These are phyloP conservation scores for Natator depressus DNA, from an alignment of 2,113 vertebrate genomes.

Conservation along the genomic window DNA sequence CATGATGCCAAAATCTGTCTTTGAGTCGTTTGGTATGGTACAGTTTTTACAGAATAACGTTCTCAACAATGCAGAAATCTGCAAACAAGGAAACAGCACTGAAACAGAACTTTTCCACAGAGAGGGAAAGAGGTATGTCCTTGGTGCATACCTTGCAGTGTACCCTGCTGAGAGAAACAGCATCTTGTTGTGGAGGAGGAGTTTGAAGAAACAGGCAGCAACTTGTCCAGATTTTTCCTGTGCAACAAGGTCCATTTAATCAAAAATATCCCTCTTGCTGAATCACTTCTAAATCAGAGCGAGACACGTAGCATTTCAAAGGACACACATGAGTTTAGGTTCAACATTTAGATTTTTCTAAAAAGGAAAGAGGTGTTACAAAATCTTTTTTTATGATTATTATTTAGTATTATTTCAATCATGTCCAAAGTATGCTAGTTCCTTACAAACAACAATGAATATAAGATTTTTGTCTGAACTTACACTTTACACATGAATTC, in stretches of 20 bases:
- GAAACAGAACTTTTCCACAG: constrained; percentile 3
- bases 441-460: not conserved
- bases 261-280: not conserved
- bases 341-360: not conserved
- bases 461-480: not conserved
- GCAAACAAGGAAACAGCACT: not conserved
- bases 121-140: not conserved
- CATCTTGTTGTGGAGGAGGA: not conserved
- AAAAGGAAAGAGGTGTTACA: not conserved
- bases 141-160: not conserved
- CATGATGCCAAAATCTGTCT: not conserved
- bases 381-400: not conserved
- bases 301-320: not conserved
- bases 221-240: not conserved
- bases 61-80: not conserved
- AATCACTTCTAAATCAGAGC: not conserved
- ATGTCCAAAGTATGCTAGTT: not conserved
- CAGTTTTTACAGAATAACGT: constrained; percentile 15
- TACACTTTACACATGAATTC: not conserved
- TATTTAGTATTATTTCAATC: not conserved
- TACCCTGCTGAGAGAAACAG: constrained; percentile 9
- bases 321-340: not conserved
- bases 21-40: not conserved
- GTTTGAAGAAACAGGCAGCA: not conserved
- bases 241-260: not conserved